A percentile compares a stretch with the other conserved stretches of the same genome.
These are phyloP conservation scores for Sternarchorhynchus goeldii DNA, from an alignment of 2,797 vertebrate species.

Conservation along the genomic window DNA sequence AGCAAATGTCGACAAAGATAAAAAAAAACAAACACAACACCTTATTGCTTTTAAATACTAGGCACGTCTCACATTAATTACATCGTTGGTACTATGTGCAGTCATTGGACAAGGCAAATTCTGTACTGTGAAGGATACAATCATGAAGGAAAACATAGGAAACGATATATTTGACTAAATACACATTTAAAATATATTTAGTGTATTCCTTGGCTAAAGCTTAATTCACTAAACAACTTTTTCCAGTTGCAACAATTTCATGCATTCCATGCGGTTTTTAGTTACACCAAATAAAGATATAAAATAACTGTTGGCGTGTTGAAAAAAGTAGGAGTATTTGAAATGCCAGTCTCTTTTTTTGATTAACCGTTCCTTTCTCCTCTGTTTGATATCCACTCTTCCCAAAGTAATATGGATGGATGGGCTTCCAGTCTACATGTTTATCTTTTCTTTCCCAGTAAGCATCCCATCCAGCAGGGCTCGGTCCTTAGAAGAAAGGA, in stretches of 20 bases:
- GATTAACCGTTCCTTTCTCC: conserved; percentile 11
- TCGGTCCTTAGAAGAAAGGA: conserved; percentile 23
- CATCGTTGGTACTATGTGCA: conserved; percentile 38
- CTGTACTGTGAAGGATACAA: conserved; percentile 12
- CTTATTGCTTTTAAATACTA: conserved; percentile 51
- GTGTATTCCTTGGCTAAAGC: conserved; percentile 5
- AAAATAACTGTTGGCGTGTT: neutral
- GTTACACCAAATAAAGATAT: neutral
- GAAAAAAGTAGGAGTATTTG: conserved; percentile 22
- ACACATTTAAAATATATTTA: conserved; percentile 30
- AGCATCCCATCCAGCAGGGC: conserved; percentile 45
- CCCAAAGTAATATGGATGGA: conserved; percentile 27
- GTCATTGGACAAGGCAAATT: conserved; percentile 41
- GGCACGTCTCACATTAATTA: conserved; percentile 47
- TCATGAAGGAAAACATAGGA: neutral
- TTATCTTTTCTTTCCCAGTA: conserved; percentile 29
- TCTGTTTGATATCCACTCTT: conserved; percentile 9
- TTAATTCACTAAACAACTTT: conserved; percentile 10
- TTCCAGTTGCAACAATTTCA: neutral
- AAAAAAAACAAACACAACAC: conserved; percentile 29
- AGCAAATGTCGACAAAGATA: conserved; percentile 12
- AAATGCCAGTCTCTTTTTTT: conserved; percentile 2
- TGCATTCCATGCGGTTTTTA: conserved; percentile 17
- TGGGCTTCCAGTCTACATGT: neutral
- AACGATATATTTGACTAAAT: conserved; percentile 13